Conservation (phyloP, 2,113 vertebrate genomes). For the Irena cyanogastra region DNA sequence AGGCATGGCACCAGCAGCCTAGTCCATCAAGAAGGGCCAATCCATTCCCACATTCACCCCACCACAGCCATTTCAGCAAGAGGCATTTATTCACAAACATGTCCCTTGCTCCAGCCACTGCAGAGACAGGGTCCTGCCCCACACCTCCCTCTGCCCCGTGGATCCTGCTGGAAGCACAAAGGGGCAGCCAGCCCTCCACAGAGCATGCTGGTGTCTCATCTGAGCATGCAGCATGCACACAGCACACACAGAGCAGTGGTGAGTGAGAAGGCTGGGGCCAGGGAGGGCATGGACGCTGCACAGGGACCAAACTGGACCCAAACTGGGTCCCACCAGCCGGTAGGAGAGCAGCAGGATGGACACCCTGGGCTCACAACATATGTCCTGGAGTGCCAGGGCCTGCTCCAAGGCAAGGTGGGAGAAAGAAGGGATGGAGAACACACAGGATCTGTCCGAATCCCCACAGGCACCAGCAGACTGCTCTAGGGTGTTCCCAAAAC, state of each 20-base stretch:
- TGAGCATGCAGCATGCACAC: conserved; percentile 54
- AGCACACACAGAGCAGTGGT: neutral
- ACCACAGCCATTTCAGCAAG: neutral
- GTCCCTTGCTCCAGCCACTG: neutral
- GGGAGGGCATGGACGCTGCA: neutral
- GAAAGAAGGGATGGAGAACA: neutral
- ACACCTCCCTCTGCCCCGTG: neutral
- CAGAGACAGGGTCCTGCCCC: neutral
- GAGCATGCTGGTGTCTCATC: neutral
- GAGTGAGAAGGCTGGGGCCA: neutral
- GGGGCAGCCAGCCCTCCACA: neutral
- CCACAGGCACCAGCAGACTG: neutral
- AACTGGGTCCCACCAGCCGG: neutral
- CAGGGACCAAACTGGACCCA: neutral
- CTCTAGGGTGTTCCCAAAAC: neutral
- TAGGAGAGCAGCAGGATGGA: neutral
- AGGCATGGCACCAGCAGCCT: neutral
- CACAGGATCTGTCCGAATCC: neutral
- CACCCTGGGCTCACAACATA: rapidly evolving
- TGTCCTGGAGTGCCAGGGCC: neutral
- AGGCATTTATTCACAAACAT: neutral
- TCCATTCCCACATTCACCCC: neutral
- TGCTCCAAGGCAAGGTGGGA: neutral
- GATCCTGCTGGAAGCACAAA: neutral
- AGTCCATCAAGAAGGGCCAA: rapidly evolving